Evolutionary conservation across 2,797 vertebrate species (phyloP), one percentile per base, ranked within the genome.

Genomic region (Neosalanx taihuensis): DNA sequence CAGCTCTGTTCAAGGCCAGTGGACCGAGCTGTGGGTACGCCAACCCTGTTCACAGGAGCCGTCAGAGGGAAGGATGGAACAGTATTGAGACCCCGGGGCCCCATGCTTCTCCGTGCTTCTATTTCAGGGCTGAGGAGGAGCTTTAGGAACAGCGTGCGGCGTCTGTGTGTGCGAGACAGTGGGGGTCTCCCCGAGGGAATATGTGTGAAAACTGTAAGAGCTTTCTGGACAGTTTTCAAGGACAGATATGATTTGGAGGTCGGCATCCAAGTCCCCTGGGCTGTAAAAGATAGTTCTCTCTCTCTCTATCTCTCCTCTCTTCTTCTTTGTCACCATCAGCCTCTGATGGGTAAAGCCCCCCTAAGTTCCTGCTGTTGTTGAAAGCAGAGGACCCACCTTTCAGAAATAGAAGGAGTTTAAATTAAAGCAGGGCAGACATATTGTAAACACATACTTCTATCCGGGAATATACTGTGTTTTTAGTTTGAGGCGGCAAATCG

Each of bases 231-330:
- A 20, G 60, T 64, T 72, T 79, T 70, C 82, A 80, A 83, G 74
- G 83, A 81, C 74, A 60, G 66, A 6, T 70, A 30, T 37, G 65
- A 85, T 83, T 83, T 81, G 76, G 73, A 84, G 84, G 82, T 82
- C 76, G 83, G 61, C 64, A 76, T 60, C 31, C 6, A 20, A 57
- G 62, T 77, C 72, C 71, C 65, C 29, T 61, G 68, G 70, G 74
- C 64, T 73, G 75, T 72, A 46, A 76, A 84, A 83, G 69, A 78
- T 26, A 5, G 62, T 73, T 69, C 56, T 58, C 72, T 56, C 60
- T 57, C 23, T 13, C 30, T 3, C 30, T 1, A 9, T 9, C n/a
- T 46, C 41, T 61, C 18, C 46, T 23, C 69, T 37, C 69, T 64
- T 17, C 26, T 31, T 26, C 69, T 76, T 17, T 56, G 74, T 76